Conservation (phyloP, 2,797 vertebrate species). For the Sebastes nivosus region DNA sequence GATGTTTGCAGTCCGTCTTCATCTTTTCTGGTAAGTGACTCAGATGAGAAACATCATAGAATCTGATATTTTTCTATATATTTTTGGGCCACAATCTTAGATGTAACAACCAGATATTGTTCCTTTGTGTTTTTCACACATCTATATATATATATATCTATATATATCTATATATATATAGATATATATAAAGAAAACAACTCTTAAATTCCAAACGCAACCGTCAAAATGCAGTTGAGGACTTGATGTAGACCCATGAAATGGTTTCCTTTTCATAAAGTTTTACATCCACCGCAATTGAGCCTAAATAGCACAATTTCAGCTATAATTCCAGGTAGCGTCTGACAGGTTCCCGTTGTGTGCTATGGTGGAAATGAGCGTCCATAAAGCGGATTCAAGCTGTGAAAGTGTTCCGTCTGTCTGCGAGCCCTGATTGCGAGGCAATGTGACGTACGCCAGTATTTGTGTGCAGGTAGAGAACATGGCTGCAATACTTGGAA, state of each 20-base stretch:
- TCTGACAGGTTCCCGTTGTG: not conserved
- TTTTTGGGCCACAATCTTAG: not conserved
- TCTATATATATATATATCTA: not conserved
- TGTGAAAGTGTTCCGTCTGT: not conserved
- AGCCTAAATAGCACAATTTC: not conserved
- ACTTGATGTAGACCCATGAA: not conserved
- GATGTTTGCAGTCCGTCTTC: not conserved
- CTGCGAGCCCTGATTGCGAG: not conserved
- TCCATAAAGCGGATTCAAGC: not conserved
- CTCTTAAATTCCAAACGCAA: not conserved
- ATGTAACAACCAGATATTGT: not conserved
- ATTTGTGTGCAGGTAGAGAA: not conserved
- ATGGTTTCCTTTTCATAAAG: not conserved
- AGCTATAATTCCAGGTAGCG: not conserved
- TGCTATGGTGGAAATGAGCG: not conserved
- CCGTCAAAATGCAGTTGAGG: not conserved
- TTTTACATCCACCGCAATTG: not conserved
- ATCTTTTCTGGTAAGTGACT: not conserved
- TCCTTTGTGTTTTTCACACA: not conserved
- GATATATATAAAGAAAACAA: not conserved
- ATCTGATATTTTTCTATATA: not conserved
- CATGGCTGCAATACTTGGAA: not conserved
- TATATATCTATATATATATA: too few species aligned
- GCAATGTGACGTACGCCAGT: not conserved
- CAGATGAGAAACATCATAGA: not conserved